These are phyloP conservation scores for Calliphora vomitoria DNA, from an alignment of 2,888 invertebrate genomes.

Conservation along the genomic window DNA sequence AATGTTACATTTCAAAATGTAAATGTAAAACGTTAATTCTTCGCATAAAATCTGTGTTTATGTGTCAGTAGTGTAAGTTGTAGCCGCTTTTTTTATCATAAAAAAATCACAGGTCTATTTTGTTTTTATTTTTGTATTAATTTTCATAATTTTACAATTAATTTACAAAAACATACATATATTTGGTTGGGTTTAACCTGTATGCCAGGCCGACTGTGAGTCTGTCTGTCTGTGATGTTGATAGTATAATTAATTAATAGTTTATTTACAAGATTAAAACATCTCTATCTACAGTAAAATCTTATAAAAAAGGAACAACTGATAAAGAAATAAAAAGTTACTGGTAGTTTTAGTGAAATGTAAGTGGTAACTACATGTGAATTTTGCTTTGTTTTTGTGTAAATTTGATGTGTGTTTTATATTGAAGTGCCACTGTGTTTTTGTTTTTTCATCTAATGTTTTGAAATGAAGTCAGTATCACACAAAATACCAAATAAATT, in stretches of 20 bases:
- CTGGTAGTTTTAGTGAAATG: neutral
- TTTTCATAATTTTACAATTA: slow-evolving; percentile 15
- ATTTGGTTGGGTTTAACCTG: neutral
- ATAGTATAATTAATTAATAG: neutral
- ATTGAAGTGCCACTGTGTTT: no score
- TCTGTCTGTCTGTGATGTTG: neutral
- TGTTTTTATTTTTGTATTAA: neutral
- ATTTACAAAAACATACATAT: neutral
- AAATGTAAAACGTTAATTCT: slow-evolving; percentile 37
- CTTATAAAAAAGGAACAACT: neutral
- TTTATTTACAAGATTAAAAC: slow-evolving; percentile 23
- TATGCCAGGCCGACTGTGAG: slow-evolving; percentile 5
- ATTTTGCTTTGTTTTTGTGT: no score
- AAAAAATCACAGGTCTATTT: slow-evolving; percentile 10
- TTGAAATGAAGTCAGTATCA: neutral
- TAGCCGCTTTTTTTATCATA: neutral
- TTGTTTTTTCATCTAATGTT: neutral
- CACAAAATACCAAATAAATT: slow-evolving; percentile 13
- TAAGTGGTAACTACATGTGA: no score
- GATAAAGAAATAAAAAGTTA: neutral
- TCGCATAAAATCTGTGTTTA: slow-evolving; percentile 47
- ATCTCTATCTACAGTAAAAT: neutral
- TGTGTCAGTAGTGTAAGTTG: slow-evolving; percentile 42
- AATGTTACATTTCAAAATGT: slow-evolving; percentile 35
- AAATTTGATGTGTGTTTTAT: no score